Evolutionary conservation across 2,888 invertebrate species (phyloP).

Genomic region (Pegoplata infirma): DNA sequence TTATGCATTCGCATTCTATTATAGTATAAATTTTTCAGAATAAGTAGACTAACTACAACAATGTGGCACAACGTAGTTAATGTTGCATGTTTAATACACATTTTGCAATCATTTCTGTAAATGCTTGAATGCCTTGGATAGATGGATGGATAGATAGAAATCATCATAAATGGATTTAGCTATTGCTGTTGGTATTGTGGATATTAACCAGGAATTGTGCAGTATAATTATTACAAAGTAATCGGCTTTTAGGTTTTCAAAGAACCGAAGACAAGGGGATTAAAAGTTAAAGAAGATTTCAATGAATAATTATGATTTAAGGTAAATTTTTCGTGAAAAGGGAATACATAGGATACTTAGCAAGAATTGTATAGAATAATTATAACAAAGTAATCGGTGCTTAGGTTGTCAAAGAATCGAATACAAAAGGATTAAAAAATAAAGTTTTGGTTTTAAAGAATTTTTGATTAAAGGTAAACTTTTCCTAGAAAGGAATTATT

Average conservation of each 20-base stretch:
- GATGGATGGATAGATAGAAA: constrained; percentile 36
- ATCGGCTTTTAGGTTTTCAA: background rate
- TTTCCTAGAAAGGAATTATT: too few species aligned
- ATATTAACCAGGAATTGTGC: too few species aligned
- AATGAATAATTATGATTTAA: too few species aligned
- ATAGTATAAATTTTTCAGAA: background rate
- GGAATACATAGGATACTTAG: too few species aligned
- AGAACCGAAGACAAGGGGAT: background rate
- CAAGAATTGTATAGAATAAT: background rate
- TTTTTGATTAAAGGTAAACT: too few species aligned
- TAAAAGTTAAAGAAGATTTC: too few species aligned
- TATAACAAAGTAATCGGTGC: background rate
- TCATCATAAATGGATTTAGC: constrained; percentile 48
- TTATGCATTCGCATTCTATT: constrained; percentile 10
- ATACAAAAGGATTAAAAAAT: background rate
- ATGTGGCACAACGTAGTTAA: constrained; percentile 26
- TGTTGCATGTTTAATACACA: constrained; percentile 57
- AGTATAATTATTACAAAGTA: background rate
- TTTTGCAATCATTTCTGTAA: constrained; percentile 42
- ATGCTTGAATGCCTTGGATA: constrained; percentile 29
- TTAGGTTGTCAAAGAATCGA: background rate
- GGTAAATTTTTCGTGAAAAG: too few species aligned
- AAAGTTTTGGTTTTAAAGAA: too few species aligned
- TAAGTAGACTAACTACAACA: background rate
- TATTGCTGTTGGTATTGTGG: constrained; percentile 20